phyloP scores from a whole-genome alignment of 2,797 vertebrate genomes.

The Steatocranus sp. region DNA sequence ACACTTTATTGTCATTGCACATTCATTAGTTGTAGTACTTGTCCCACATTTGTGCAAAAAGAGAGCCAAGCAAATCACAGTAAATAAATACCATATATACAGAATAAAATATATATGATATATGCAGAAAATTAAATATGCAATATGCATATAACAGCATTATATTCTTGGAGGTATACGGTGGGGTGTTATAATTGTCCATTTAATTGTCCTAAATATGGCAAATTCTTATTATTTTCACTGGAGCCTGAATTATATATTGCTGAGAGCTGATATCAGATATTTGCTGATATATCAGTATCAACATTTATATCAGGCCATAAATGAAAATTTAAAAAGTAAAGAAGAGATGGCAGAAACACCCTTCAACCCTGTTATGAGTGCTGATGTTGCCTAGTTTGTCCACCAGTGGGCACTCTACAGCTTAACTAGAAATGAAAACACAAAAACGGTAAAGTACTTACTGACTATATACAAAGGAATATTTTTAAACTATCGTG shows the following conservation, averaged over 20 bases:
- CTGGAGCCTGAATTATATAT: background rate
- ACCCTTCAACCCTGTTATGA: background rate
- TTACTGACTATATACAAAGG: fast-evolving
- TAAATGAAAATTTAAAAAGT: background rate
- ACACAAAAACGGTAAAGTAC: background rate
- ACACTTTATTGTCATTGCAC: background rate
- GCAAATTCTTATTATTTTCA: background rate
- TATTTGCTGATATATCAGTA: background rate
- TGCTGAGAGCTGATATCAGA: background rate
- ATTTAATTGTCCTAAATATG: background rate
- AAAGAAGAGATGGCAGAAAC: background rate
- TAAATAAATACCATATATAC: background rate
- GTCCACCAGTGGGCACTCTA: background rate
- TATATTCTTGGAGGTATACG: background rate
- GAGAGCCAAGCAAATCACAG: background rate
- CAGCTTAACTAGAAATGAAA: background rate
- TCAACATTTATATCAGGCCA: background rate
- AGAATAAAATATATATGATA: background rate
- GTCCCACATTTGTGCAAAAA: background rate
- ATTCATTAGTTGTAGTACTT: background rate
- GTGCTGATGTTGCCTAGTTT: background rate
- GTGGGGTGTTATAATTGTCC: background rate
- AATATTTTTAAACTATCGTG: background rate
- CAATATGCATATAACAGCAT: background rate
- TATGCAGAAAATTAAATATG: background rate